These are phyloP conservation scores for Apamea crenata DNA, from an alignment of 2,888 invertebrate genomes.

Conservation along the genomic window DNA sequence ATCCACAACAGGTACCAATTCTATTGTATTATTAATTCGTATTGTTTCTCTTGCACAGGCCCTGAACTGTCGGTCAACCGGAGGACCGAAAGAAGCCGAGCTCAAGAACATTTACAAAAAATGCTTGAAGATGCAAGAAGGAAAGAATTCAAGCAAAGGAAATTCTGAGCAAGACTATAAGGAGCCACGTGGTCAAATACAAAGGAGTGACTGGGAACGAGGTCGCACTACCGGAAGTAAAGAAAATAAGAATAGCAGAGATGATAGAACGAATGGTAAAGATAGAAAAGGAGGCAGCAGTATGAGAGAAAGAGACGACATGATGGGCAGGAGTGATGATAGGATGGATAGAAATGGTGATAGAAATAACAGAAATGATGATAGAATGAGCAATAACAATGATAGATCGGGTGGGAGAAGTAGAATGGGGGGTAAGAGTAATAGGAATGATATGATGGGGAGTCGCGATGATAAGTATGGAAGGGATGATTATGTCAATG, in stretches of 20 bases:
- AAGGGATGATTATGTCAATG: constrained; percentile 67
- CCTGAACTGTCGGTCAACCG: constrained; percentile 91
- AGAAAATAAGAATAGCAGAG: constrained; percentile 66
- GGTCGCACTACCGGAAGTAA: constrained; percentile 66
- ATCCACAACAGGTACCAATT: background rate
- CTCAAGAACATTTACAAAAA: constrained; percentile 90
- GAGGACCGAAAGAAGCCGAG: constrained; percentile 90
- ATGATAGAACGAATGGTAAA: constrained; percentile 68
- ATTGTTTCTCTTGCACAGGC: constrained; percentile 76
- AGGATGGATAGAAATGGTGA: constrained; percentile 64
- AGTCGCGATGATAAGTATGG: constrained; percentile 61
- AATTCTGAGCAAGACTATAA: constrained; percentile 78
- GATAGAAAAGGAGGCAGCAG: constrained; percentile 51
- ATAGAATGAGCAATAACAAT: constrained; percentile 54
- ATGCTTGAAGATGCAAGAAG: constrained; percentile 88
- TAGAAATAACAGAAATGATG: constrained; percentile 59
- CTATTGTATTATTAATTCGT: no score
- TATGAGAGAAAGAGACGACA: constrained; percentile 66
- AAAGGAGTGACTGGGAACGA: constrained; percentile 74
- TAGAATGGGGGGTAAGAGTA: constrained; percentile 36
- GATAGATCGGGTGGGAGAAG: constrained; percentile 51
- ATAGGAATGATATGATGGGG: constrained; percentile 61
- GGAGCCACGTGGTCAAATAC: constrained; percentile 72
- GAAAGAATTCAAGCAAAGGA: constrained; percentile 74
- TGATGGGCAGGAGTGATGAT: constrained; percentile 68